phyloP scores from a whole-genome alignment of 2,888 invertebrate species.

The Oegoconia quadripuncta region DNA sequence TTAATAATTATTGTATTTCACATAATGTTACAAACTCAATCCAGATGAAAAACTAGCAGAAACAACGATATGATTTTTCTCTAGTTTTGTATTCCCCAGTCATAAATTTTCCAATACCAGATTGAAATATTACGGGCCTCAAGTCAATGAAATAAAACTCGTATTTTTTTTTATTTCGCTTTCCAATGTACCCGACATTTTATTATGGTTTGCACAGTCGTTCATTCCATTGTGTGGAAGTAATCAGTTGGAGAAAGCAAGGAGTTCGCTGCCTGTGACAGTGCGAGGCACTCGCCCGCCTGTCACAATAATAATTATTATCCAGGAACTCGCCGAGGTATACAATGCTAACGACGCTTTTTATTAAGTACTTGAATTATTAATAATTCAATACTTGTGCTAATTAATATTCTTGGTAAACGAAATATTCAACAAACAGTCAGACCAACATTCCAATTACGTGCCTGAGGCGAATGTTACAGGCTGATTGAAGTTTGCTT shows the following conservation, averaged over 20 bases:
- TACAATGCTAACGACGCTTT: too few species aligned
- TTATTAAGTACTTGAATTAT: too few species aligned
- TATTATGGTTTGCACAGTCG: slow-evolving; percentile 47
- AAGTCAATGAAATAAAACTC: slow-evolving; percentile 13
- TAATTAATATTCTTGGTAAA: too few species aligned
- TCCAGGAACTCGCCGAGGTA: slow-evolving; percentile 13
- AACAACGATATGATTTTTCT: too few species aligned
- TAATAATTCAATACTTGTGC: too few species aligned
- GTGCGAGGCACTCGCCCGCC: slow-evolving; percentile 22
- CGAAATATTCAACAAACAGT: too few species aligned
- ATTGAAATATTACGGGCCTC: slow-evolving; percentile 13
- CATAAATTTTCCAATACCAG: background rate
- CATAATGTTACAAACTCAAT: too few species aligned
- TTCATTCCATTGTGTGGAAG: slow-evolving; percentile 40
- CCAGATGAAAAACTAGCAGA: too few species aligned
- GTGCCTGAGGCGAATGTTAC: too few species aligned
- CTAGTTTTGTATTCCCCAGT: background rate
- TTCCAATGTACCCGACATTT: slow-evolving; percentile 42
- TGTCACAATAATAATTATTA: slow-evolving; percentile 36
- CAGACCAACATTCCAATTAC: too few species aligned
- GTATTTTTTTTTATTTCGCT: slow-evolving; percentile 36
- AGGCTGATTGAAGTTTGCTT: too few species aligned
- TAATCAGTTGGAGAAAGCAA: slow-evolving; percentile 55
- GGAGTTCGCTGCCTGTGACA: slow-evolving; percentile 43
- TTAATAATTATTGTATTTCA: too few species aligned